Evolutionary conservation across 2,113 vertebrate genomes (phyloP), one percentile per base, ranked within the genome.

Genomic region (Strix aluco): DNA sequence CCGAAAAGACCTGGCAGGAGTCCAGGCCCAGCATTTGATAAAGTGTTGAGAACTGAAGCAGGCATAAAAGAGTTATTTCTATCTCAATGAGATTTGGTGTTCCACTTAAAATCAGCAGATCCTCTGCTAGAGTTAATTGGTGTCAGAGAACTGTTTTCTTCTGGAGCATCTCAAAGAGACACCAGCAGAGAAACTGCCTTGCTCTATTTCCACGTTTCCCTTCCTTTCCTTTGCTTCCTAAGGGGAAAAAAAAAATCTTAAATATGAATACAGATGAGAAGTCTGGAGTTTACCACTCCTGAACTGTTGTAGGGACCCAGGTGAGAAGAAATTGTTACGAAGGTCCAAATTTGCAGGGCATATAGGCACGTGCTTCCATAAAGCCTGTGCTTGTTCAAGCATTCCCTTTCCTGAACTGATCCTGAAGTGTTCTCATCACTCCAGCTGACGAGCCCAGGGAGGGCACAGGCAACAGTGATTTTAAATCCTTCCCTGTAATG

Each of bases 31-130:
- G 55, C 58, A 42, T 81, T 81, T 93, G 80, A 86, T 58, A 32
- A 86, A 79, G 59, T 62, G 74, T 81, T 79, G 86, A 92, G 71
- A 79, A 92, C 71, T 46, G 67, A 94, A 46, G 75, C 25, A 81
- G 63, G 80, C 52, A 83, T 86, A 78, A 88, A 94, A 83, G 66
- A 90, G 54, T 70, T 93, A 78, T 89, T 95, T 95, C 93, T 80
- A 44, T 51, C 72, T 92, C 93, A 77, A 47, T 27, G 36, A 75
- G 70, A 69, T 82, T 72, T 88, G 74, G 92, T 86, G 79, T 88
- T 90, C 88, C 49, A 38, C 82, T 94, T 93, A 75, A 94, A 88
- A 94, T 72, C 74, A 82, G 77, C 81, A 92, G 71, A 85, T 79
- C 32, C 58, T 73, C 57, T 86, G 66, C 74, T 79, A 13, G 26